These are phyloP conservation scores for Torymus texanus DNA, from an alignment of 2,888 invertebrate species.

Conservation along the genomic window DNA sequence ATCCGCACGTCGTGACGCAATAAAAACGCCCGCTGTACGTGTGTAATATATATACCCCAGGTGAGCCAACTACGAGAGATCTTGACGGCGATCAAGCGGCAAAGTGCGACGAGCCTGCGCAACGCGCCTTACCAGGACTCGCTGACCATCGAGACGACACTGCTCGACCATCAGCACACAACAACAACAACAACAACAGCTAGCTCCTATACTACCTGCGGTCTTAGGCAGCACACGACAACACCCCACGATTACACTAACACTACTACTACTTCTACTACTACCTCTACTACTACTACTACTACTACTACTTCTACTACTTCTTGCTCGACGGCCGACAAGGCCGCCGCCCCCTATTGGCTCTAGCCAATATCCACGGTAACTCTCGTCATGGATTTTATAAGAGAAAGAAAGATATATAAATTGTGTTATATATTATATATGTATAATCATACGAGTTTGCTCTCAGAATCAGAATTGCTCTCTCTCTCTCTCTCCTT, in stretches of 20 bases:
- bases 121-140: constrained; percentile 72
- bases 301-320: constrained; percentile 49
- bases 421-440: not conserved
- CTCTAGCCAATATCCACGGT: constrained; percentile 74
- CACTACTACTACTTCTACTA: constrained; percentile 66
- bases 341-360: constrained; percentile 73
- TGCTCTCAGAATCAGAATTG: too few relatives aligned
- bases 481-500: too few relatives aligned
- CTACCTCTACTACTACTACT: constrained; percentile 40
- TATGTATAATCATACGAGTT: not conserved
- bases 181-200: constrained; percentile 49
- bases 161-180: constrained; percentile 72
- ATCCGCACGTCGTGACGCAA: constrained; percentile 1
- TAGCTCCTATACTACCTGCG: constrained; percentile 72
- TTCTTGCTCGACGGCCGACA: constrained; percentile 62
- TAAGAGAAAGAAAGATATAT: constrained; percentile 21
- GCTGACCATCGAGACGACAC: constrained; percentile 74
- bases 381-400: constrained; percentile 75
- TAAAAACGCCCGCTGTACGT: not conserved
- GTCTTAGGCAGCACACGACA: constrained; percentile 75
- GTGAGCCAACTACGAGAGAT: constrained; percentile 75
- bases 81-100: constrained; percentile 74
- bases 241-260: constrained; percentile 75
- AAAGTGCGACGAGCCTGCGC: constrained; percentile 70
- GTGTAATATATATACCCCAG: constrained; percentile 60